Conservation (phyloP, 2,797 vertebrate species). For the Anguilla obscura region DNA sequence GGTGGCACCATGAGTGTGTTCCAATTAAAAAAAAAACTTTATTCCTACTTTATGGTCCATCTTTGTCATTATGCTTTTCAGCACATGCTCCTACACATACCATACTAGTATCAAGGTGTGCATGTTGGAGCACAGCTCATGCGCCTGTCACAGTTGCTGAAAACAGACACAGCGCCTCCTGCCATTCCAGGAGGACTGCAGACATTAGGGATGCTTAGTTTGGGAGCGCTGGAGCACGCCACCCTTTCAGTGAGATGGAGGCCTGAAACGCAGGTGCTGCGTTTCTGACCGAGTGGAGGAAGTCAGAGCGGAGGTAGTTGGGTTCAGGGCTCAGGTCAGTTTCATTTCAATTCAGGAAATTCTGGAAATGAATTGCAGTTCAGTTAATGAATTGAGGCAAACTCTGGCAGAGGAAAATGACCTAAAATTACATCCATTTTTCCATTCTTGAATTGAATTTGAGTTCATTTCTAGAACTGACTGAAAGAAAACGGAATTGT, state of each 20-base stretch:
- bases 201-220: background rate
- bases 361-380: background rate
- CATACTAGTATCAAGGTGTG: background rate
- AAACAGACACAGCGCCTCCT: background rate
- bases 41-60: background rate
- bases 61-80: background rate
- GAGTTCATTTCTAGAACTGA: background rate
- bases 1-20: background rate
- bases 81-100: background rate
- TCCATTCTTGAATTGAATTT: background rate
- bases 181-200: background rate
- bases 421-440: background rate
- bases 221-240: background rate
- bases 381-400: background rate
- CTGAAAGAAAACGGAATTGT: background rate
- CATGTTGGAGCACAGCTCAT: background rate
- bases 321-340: background rate
- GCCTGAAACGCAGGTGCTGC: background rate
- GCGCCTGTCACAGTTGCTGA: background rate
- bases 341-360: background rate
- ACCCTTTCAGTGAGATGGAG: background rate
- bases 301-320: background rate
- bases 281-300: background rate
- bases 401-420: background rate
- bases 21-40: background rate